Base-by-base conservation (phyloP, 1,140 invertebrate species). In the Drosophila pandora region DNA sequence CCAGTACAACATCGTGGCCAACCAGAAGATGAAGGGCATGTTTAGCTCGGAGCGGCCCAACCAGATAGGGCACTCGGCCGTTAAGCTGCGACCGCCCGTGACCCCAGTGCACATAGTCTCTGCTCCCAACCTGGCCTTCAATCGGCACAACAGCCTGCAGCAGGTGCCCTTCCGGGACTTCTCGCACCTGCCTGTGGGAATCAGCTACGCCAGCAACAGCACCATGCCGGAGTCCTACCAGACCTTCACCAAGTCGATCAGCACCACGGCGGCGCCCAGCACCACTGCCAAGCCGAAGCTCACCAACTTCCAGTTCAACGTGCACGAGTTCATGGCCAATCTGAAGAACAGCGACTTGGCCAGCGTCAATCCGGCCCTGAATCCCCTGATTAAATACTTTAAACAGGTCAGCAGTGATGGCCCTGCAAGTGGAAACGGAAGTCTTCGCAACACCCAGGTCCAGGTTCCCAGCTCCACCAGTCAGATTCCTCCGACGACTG, bases 21-120 rank as follows among this genome's bases (percentile, higher is more conserved):
- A 91, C 32, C 90, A 91, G 65, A 90, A 91, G 39, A 91, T 91
- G 75, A 91, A 91, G 28, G 76, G 74, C 3, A 69, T 77, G 8
- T 79, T 79, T 23, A 89, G 64, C 17, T 87, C 67, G 3, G 60
- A 69, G 4, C 56, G 52, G 34, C 57, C 71, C 1, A 83, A 77
- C 50, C 85, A 80, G 56, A 57, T 78, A 21, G 84, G 63, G 3
- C 59, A 82, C 23, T 47, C 62, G 21, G 73, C 50, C 12, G 43
- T 75, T 0, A 83, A 75, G 63, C 56, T 90, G 22, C 73, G 64
- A 12, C 65, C 78, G 43, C 62, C 75, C 2, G 67, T 87, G 1
- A 80, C 74, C 7, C 83, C 83, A 2, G 22, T 82, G 10, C 63
- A 85, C 23, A 72, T 90, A 3, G 67, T 91, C 2, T 67, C 84